These are phyloP conservation scores for Nothocercus nigrocapillus DNA, from an alignment of 2,113 vertebrate genomes.

Conservation along the genomic window DNA sequence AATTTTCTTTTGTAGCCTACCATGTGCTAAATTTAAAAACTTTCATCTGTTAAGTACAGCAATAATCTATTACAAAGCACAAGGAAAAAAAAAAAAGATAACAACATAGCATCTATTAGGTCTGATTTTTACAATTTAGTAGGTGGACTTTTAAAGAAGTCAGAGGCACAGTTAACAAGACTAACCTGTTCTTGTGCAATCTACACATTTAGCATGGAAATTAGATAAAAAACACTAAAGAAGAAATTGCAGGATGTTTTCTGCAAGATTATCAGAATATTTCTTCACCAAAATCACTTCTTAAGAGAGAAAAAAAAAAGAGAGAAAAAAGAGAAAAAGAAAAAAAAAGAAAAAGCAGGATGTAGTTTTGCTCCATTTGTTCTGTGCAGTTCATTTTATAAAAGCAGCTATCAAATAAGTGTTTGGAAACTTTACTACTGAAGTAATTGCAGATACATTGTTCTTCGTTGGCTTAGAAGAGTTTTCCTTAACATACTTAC, in stretches of 20 bases:
- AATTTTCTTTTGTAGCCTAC: conserved; percentile 57
- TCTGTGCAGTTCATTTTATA: conserved; percentile 27
- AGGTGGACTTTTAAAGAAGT: conserved; percentile 70
- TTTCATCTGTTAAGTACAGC: conserved; percentile 76
- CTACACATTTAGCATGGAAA: conserved; percentile 74
- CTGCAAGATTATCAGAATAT: conserved; percentile 75
- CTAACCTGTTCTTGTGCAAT: conserved; percentile 79
- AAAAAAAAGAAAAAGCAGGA: background rate
- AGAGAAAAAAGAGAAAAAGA: background rate
- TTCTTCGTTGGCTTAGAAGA: conserved; percentile 7
- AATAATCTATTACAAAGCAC: conserved; percentile 79
- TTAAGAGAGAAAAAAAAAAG: background rate
- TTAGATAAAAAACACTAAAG: conserved; percentile 63
- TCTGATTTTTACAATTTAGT: conserved; percentile 73
- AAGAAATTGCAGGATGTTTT: conserved; percentile 52
- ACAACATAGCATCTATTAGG: conserved; percentile 74
- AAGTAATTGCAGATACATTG: conserved; percentile 45
- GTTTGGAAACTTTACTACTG: conserved; percentile 31
- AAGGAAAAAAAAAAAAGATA: conserved; percentile 66
- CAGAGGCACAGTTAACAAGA: conserved; percentile 83
- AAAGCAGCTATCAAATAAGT: background rate
- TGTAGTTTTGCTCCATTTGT: conserved; percentile 62
- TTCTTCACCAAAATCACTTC: conserved; percentile 68
- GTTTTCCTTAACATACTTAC: conserved; percentile 81
- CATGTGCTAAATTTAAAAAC: conserved; percentile 71